Conservation (phyloP, 2,113 vertebrate species). For the Hyperoodon ampullatus region DNA sequence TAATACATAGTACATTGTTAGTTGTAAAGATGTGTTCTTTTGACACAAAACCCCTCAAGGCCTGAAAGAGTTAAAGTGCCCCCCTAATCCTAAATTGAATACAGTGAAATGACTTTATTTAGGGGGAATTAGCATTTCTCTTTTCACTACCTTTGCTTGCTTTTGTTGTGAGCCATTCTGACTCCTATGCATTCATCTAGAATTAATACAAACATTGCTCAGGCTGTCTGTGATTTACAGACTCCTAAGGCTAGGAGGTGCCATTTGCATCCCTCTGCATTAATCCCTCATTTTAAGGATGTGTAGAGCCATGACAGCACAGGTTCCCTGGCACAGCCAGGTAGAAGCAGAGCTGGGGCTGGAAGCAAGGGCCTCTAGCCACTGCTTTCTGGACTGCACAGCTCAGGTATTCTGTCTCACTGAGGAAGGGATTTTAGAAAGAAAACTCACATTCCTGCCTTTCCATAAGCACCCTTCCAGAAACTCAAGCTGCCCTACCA, state of each 20-base stretch:
- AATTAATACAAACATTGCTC: slow-evolving; percentile 52
- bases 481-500: slow-evolving; percentile 41
- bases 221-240: slow-evolving; percentile 21
- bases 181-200: slow-evolving; percentile 35
- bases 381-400: background rate
- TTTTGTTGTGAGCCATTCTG: slow-evolving; percentile 20
- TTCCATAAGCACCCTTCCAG: slow-evolving; percentile 35
- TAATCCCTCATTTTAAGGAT: background rate
- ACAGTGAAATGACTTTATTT: slow-evolving; percentile 34
- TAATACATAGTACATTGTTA: slow-evolving; percentile 36
- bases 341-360: background rate
- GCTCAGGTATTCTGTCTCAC: background rate
- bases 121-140: slow-evolving; percentile 32
- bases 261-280: background rate
- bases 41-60: slow-evolving; percentile 9
- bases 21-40: slow-evolving; percentile 53
- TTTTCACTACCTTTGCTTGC: background rate
- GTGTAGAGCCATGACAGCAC: background rate
- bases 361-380: background rate
- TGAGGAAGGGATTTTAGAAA: background rate
- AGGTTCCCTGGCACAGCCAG: background rate
- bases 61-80: slow-evolving; percentile 63
- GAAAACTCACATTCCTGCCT: background rate
- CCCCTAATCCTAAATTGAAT: slow-evolving; percentile 20
- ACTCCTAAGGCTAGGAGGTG: background rate